Evolutionary conservation across 2,113 vertebrate species (phyloP).

Genomic region (Lophochroa leadbeateri): DNA sequence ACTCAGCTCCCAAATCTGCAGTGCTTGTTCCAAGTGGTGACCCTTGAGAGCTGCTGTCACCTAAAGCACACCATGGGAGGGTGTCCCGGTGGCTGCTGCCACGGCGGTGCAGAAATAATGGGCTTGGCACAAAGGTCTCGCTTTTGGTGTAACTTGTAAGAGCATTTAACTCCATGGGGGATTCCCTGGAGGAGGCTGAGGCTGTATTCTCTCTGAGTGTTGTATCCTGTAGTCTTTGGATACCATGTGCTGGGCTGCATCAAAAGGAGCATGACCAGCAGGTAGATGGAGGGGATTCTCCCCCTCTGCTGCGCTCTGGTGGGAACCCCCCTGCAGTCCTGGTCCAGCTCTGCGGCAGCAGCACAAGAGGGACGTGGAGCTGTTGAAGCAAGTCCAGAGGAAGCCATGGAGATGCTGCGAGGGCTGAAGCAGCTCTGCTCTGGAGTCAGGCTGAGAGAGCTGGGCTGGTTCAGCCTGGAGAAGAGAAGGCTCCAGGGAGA

Average conservation of each 20-base stretch:
- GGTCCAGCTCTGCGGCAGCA: background rate
- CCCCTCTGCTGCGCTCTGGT: background rate
- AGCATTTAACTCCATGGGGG: background rate
- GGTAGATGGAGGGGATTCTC: background rate
- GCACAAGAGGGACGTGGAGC: background rate
- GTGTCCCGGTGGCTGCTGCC: background rate
- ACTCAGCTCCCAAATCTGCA: background rate
- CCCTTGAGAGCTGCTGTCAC: background rate
- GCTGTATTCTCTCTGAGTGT: background rate
- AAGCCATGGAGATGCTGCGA: accelerated
- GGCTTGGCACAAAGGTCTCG: background rate
- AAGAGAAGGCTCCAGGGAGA: too few species aligned
- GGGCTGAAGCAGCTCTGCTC: background rate
- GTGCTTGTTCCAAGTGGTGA: background rate
- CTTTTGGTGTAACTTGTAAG: background rate
- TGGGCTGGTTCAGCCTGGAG: background rate
- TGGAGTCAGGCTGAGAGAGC: background rate
- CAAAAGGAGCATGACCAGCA: background rate
- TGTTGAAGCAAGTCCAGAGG: background rate
- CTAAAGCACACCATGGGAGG: background rate
- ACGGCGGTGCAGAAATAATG: background rate
- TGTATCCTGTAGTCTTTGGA: background rate
- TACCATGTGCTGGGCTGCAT: background rate
- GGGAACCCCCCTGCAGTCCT: background rate
- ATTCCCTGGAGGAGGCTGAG: accelerated